These are phyloP conservation scores for Choloepus hoffmanni DNA, from an alignment of 2,113 vertebrate genomes.

Conservation along the genomic window DNA sequence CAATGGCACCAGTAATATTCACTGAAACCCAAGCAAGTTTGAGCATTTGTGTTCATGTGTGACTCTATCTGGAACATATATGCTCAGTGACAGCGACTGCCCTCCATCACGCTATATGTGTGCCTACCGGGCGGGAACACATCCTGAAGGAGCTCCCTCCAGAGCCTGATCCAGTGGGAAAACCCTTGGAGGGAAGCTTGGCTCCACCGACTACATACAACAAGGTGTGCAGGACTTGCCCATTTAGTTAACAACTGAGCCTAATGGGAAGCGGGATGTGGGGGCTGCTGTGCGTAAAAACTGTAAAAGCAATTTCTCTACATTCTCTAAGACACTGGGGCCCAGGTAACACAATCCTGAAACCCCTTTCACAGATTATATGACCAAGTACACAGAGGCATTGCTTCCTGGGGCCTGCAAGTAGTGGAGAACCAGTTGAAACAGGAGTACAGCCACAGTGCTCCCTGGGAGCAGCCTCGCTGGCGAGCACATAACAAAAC, in stretches of 20 bases:
- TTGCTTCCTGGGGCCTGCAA: background rate
- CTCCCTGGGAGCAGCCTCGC: background rate
- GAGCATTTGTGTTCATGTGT: background rate
- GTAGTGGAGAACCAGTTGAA: background rate
- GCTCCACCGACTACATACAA: accelerated
- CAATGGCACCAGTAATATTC: background rate
- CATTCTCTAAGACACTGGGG: background rate
- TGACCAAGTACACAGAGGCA: background rate
- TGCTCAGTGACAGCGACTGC: background rate
- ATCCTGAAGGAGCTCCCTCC: background rate
- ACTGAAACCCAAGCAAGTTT: background rate
- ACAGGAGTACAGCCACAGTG: background rate
- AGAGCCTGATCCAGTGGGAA: background rate
- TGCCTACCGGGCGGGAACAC: background rate
- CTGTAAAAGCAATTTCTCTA: background rate
- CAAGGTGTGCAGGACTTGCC: background rate
- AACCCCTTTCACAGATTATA: background rate
- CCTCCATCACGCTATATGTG: background rate
- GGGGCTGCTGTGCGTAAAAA: background rate
- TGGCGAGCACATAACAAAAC: background rate
- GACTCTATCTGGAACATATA: background rate
- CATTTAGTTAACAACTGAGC: background rate
- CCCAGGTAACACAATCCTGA: background rate
- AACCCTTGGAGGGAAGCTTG: background rate
- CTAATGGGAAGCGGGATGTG: background rate